Conservation (phyloP, 2,113 vertebrate species). For the Thalassoma bifasciatum region DNA sequence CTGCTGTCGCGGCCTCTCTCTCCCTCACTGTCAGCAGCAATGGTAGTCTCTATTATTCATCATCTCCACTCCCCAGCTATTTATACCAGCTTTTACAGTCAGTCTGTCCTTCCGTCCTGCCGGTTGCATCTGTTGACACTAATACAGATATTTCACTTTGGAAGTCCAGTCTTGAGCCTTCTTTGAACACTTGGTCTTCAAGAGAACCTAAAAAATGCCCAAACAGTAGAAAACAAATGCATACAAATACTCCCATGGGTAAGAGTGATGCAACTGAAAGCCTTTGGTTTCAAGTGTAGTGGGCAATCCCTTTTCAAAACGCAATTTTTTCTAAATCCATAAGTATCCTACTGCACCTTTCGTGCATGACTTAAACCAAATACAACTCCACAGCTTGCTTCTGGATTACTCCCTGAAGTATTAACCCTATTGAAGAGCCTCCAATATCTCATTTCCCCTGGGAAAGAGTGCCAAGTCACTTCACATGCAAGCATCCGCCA, state of each 20-base stretch:
- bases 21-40: conserved; percentile 57
- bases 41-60: conserved; percentile 81
- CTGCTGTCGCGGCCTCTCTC: conserved; percentile 43
- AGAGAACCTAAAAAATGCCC: not conserved
- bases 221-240: not conserved
- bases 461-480: conserved; percentile 52
- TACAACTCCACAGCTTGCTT: conserved; percentile 31
- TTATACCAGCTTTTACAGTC: conserved; percentile 81
- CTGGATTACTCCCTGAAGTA: conserved; percentile 41
- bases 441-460: conserved; percentile 54
- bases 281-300: not conserved
- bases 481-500: conserved; percentile 56
- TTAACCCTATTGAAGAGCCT: conserved; percentile 35
- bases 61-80: conserved; percentile 72
- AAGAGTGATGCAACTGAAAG: not conserved
- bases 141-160: conserved; percentile 59
- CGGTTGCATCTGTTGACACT: conserved; percentile 65
- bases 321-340: too few relatives aligned
- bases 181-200: conserved; percentile 16
- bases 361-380: conserved; percentile 31
- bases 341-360: conserved; percentile 14
- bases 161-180: conserved; percentile 11
- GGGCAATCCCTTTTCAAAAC: too few relatives aligned
- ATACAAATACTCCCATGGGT: not conserved
- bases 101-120: conserved; percentile 67